Conservation (phyloP, 2,113 vertebrate species). For the Probosciger aterrimus region DNA sequence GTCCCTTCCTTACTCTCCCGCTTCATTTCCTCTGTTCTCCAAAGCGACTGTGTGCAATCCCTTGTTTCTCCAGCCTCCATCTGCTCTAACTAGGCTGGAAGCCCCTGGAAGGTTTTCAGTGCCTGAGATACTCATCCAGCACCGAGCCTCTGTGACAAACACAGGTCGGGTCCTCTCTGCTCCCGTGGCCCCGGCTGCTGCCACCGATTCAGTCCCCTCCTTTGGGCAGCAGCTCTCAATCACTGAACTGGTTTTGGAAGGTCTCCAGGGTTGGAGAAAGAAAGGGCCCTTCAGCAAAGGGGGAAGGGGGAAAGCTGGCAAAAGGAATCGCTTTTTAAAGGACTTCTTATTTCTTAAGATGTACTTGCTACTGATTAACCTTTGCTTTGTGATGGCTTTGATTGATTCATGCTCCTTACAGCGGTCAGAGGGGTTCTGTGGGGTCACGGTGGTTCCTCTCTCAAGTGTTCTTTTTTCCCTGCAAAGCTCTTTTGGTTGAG, state of each 20-base stretch:
- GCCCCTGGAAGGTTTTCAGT: background rate
- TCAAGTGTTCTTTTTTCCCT: background rate
- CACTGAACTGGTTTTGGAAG: constrained; percentile 6
- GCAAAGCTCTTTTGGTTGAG: background rate
- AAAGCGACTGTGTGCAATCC: background rate
- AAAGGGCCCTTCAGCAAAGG: background rate
- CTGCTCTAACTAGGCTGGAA: background rate
- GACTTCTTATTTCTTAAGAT: constrained; percentile 5
- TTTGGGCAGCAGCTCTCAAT: background rate
- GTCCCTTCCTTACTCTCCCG: background rate
- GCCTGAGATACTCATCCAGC: background rate
- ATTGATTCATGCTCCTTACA: background rate
- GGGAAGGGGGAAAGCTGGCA: background rate
- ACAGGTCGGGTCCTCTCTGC: background rate
- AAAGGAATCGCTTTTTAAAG: background rate
- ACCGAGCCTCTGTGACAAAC: background rate
- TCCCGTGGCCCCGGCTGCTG: accelerated
- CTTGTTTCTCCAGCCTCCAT: background rate
- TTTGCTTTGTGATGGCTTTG: background rate
- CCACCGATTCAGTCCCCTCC: background rate
- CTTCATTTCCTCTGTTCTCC: background rate
- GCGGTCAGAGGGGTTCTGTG: background rate
- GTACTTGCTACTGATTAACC: constrained; percentile 23
- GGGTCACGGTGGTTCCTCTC: background rate
- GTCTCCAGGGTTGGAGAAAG: background rate